Evolutionary conservation across 2,888 invertebrate species (phyloP).

Genomic region (Sinopyrophorus schimmeli): DNA sequence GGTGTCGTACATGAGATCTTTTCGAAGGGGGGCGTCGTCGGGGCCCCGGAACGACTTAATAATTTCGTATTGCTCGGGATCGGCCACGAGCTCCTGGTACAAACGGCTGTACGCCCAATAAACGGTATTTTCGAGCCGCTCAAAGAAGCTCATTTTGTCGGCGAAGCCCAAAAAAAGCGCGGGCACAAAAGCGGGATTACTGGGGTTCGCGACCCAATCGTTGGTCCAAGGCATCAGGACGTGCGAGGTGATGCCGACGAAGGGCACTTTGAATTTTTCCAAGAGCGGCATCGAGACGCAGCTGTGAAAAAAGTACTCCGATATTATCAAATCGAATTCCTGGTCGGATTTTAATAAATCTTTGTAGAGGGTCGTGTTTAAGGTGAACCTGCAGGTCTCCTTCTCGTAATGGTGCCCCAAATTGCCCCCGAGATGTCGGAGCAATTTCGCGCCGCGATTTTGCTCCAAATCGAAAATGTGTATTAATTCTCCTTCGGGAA

Average conservation of each 20-base stretch:
- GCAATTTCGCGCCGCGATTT: not conserved
- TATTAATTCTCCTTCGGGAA: constrained; percentile 24
- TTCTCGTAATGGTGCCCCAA: constrained; percentile 4
- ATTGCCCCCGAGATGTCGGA: not conserved
- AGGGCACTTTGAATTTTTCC: constrained; percentile 30
- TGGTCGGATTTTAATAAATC: constrained; percentile 33
- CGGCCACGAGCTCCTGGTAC: too few species aligned
- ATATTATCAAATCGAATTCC: constrained; percentile 68
- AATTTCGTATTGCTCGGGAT: too few species aligned
- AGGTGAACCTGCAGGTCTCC: too few species aligned
- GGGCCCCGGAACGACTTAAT: too few species aligned
- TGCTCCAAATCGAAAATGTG: not conserved
- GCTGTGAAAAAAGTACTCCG: constrained; percentile 73
- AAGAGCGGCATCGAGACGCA: constrained; percentile 59
- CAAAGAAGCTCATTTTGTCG: constrained; percentile 47
- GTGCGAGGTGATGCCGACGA: constrained; percentile 60
- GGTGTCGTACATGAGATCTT: constrained; percentile 52
- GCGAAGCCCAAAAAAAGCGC: constrained; percentile 54
- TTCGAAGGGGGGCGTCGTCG: not conserved
- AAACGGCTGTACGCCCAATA: constrained; percentile 33
- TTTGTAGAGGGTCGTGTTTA: too few species aligned
- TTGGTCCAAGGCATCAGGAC: constrained; percentile 58
- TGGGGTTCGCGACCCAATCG: constrained; percentile 57
- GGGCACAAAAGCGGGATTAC: constrained; percentile 57
- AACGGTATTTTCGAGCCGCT: constrained; percentile 55